These are phyloP conservation scores for Axinella damicornis DNA, from an alignment of 37 sponge, comb jelly and placozoan species.

Conservation along the genomic window DNA sequence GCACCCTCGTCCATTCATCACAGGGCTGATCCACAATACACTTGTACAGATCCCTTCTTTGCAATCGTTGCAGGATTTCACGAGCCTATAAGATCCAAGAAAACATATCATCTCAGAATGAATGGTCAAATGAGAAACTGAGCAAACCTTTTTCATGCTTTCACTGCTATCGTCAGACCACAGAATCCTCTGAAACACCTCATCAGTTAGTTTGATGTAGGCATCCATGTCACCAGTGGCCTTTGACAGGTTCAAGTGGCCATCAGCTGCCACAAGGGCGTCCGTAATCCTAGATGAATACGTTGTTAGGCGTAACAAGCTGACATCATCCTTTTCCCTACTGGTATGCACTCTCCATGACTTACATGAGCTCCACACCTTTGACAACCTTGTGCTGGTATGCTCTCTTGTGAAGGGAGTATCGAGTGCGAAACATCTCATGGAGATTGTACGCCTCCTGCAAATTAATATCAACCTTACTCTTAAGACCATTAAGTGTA, in stretches of 20 bases:
- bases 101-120: not conserved
- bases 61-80: conserved; percentile 53
- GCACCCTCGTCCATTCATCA: not conserved
- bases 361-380: conserved; percentile 85
- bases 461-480: too few species aligned
- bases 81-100: conserved; percentile 46
- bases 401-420: conserved; percentile 85
- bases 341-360: not conserved
- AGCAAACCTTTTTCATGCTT: conserved; percentile 31
- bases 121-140: not conserved
- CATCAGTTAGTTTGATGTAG: conserved; percentile 80
- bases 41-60: conserved; percentile 81
- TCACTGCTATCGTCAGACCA: conserved; percentile 47
- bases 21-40: conserved; percentile 3
- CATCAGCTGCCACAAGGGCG: conserved; percentile 62
- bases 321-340: too few species aligned
- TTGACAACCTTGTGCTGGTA: conserved; percentile 94
- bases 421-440: conserved; percentile 97
- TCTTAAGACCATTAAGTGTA: too few species aligned
- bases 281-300: conserved; percentile 69
- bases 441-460: conserved; percentile 93
- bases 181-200: conserved; percentile 63
- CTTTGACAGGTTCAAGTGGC: conserved; percentile 66
- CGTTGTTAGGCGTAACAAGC: too few species aligned
- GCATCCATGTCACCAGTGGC: conserved; percentile 82